These are phyloP conservation scores for Pitta sordida DNA, from an alignment of 2,113 vertebrate genomes.

Conservation along the genomic window DNA sequence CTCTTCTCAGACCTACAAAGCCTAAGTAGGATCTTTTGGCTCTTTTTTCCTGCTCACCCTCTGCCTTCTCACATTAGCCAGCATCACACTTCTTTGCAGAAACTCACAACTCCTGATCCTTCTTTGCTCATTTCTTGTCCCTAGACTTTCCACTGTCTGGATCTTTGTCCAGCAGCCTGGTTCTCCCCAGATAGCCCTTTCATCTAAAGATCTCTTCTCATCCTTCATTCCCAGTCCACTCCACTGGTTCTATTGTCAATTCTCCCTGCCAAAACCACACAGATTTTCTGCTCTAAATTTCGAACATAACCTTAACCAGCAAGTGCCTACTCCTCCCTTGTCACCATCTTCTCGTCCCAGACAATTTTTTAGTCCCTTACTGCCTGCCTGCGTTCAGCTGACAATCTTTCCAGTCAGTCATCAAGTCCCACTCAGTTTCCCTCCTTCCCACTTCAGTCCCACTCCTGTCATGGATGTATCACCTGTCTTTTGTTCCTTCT, in stretches of 20 bases:
- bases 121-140: neutral
- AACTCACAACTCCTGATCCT: neutral
- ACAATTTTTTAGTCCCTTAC: neutral
- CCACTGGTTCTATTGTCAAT: neutral
- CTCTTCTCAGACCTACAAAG: neutral
- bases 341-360: neutral
- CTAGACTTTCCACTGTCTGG: neutral
- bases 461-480: neutral
- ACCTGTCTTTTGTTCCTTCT: conserved; percentile 29
- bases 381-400: neutral
- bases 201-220: neutral
- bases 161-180: neutral
- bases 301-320: neutral
- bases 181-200: neutral
- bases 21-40: neutral
- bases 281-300: neutral
- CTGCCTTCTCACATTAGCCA: neutral
- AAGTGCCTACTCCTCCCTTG: neutral
- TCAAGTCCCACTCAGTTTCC: conserved; percentile 7
- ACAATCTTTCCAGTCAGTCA: neutral
- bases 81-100: neutral
- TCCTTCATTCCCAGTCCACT: neutral
- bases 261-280: neutral
- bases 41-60: neutral
- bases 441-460: neutral